These are phyloP conservation scores for Sebastes hubbsi DNA, from an alignment of 2,797 vertebrate species.

Conservation along the genomic window DNA sequence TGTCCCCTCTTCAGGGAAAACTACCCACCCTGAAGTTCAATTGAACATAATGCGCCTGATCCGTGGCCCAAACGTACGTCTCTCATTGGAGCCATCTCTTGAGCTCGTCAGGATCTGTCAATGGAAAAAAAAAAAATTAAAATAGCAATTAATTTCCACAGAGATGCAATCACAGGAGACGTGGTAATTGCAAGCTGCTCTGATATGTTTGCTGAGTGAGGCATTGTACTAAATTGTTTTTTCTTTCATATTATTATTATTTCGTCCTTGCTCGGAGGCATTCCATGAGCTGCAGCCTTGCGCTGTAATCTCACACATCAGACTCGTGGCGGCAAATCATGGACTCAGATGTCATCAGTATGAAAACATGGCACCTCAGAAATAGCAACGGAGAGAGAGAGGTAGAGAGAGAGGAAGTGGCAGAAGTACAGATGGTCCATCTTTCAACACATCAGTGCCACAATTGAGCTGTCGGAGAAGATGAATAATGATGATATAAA, in stretches of 20 bases:
- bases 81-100: conserved; percentile 42
- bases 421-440: conserved; percentile 74
- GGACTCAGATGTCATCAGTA: conserved; percentile 47
- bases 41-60: conserved; percentile 27
- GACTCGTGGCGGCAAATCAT: conserved; percentile 52
- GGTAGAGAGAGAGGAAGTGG: conserved; percentile 1
- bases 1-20: conserved; percentile 18
- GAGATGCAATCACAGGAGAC: conserved; percentile 59
- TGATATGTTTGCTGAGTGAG: conserved; percentile 53
- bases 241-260: conserved; percentile 54
- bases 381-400: conserved; percentile 43
- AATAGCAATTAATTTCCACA: conserved; percentile 70
- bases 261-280: conserved; percentile 76
- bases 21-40: conserved; percentile 26
- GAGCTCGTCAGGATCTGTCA: conserved; percentile 57
- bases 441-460: conserved; percentile 71
- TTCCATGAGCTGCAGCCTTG: conserved; percentile 45
- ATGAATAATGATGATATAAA: conserved; percentile 70
- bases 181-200: conserved; percentile 60
- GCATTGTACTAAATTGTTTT: conserved; percentile 48
- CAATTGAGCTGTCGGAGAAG: conserved; percentile 72
- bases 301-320: conserved; percentile 64
- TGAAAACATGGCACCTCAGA: conserved; percentile 55
- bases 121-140: conserved; percentile 63
- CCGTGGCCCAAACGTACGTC: conserved; percentile 9